phyloP scores from a whole-genome alignment of 1,140 invertebrate species.

The Mercenaria mercenaria region DNA sequence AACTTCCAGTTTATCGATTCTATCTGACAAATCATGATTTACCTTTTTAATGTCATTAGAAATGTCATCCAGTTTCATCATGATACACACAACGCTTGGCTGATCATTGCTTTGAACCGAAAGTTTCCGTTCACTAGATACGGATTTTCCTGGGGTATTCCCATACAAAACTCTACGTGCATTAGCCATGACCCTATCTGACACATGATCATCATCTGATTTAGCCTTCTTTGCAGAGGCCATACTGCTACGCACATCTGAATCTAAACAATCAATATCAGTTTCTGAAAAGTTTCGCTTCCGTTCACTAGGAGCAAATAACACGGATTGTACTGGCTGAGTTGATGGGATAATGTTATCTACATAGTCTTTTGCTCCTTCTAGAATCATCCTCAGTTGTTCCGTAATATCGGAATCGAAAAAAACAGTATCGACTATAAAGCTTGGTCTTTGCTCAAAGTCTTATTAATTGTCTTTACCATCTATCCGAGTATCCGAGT shows the following conservation, averaged over 20 bases:
- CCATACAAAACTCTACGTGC: not conserved
- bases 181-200: not conserved
- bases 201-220: not conserved
- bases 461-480: too few species aligned
- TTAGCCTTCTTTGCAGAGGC: not conserved
- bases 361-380: too few species aligned
- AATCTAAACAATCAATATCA: not conserved
- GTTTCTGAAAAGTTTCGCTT: slow-evolving; percentile 1
- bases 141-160: not conserved
- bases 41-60: slow-evolving; percentile 1
- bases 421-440: too few species aligned
- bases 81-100: not conserved
- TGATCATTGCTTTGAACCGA: not conserved
- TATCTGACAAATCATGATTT: not conserved
- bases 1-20: not conserved
- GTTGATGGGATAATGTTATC: too few species aligned
- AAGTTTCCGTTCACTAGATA: not conserved
- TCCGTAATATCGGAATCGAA: too few species aligned
- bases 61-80: not conserved
- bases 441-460: too few species aligned
- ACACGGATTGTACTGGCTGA: too few species aligned
- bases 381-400: too few species aligned
- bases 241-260: not conserved
- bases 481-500: too few species aligned
- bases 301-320: not conserved